phyloP scores from a whole-genome alignment of 2,797 vertebrate genomes.

The Valencia hispanica region DNA sequence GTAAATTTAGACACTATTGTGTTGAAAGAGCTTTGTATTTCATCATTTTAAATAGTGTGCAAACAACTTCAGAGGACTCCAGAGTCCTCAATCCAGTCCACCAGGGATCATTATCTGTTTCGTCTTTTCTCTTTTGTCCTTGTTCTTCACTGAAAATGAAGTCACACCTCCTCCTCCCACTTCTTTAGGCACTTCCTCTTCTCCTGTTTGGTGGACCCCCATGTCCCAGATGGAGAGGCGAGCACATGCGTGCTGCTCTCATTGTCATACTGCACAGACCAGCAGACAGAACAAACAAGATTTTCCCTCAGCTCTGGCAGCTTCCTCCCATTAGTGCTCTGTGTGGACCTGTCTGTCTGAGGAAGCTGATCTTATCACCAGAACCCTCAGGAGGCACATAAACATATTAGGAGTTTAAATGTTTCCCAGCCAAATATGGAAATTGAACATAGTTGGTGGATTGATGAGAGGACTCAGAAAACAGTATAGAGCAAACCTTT shows the following conservation, averaged over 20 bases:
- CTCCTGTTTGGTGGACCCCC: slow-evolving; percentile 21
- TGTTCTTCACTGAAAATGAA: slow-evolving; percentile 35
- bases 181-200: slow-evolving; percentile 22
- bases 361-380: slow-evolving; percentile 63
- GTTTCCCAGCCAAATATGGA: slow-evolving; percentile 56
- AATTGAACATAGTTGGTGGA: slow-evolving; percentile 48
- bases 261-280: slow-evolving; percentile 36
- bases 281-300: slow-evolving; percentile 62
- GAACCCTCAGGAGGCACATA: slow-evolving; percentile 50
- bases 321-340: slow-evolving; percentile 32
- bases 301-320: slow-evolving; percentile 51
- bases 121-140: slow-evolving; percentile 10
- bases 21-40: slow-evolving; percentile 26
- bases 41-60: slow-evolving; percentile 44
- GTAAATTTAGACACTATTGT: slow-evolving; percentile 44
- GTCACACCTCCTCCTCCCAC: slow-evolving; percentile 13
- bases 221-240: slow-evolving; percentile 30
- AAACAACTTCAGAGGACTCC: slow-evolving; percentile 9
- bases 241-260: slow-evolving; percentile 43
- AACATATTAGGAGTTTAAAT: slow-evolving; percentile 59
- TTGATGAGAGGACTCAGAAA: slow-evolving; percentile 41
- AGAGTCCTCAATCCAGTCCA: slow-evolving; percentile 18
- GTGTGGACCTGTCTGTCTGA: slow-evolving; percentile 42
- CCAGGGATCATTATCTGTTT: slow-evolving; percentile 15
- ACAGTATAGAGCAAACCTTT: slow-evolving; percentile 24